Conservation (phyloP, 2,888 invertebrate species). For the Leucophenga montana region DNA sequence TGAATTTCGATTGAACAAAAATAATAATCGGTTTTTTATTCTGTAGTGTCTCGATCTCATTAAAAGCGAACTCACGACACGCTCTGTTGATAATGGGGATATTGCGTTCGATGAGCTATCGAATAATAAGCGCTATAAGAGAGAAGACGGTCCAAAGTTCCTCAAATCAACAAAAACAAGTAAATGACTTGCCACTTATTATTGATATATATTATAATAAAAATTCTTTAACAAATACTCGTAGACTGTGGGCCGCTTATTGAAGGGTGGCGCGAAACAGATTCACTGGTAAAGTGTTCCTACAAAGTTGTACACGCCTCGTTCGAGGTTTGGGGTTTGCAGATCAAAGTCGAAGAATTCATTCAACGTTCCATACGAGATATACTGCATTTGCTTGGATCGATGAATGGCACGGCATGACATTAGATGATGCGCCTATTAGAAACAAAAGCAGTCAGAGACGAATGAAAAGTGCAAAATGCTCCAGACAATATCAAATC, state of each 20-base stretch:
- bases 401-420: too few species aligned
- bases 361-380: slow-evolving; percentile 89
- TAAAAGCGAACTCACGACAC: too few species aligned
- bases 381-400: slow-evolving; percentile 86
- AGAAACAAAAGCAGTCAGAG: slow-evolving; percentile 84
- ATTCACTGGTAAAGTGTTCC: slow-evolving; percentile 91
- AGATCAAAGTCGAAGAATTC: slow-evolving; percentile 90
- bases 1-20: neutral
- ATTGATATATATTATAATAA: neutral
- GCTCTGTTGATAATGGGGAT: too few species aligned
- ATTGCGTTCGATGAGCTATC: too few species aligned
- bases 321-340: slow-evolving; percentile 94
- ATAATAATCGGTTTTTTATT: slow-evolving; percentile 22
- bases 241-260: slow-evolving; percentile 84
- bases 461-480: slow-evolving; percentile 79
- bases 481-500: too few species aligned
- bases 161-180: too few species aligned
- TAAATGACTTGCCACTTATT: slow-evolving; percentile 33
- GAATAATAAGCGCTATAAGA: too few species aligned
- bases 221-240: neutral
- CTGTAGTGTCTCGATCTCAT: too few species aligned
- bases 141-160: too few species aligned
- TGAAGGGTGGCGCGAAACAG: slow-evolving; percentile 85
- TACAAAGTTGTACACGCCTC: slow-evolving; percentile 90
- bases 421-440: slow-evolving; percentile 86